Base-by-base conservation (phyloP, 2,113 vertebrate species). In the Hiodon alosoides region DNA sequence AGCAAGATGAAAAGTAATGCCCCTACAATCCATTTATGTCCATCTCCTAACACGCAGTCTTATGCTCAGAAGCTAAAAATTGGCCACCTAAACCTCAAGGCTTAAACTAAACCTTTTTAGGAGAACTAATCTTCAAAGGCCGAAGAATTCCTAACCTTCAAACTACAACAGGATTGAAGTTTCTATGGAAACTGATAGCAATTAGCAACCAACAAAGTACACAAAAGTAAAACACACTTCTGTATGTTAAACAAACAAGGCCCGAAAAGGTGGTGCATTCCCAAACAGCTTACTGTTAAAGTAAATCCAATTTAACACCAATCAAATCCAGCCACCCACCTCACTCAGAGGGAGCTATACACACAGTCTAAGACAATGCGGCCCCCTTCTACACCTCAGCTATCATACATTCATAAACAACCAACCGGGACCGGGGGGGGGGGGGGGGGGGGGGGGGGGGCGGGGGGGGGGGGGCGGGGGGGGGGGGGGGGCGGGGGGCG, bases 121-220 rank as follows among this genome's bases (percentile, higher is more conserved):
- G 80, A 60, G 73, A 81, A 81, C 78, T 88, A 87, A 89, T 88
- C 87, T 85, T 88, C 83, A 85, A 89, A 86, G 85, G 75, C 31
- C 76, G 74, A 72, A 73, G 50, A 80, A 85, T 83, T 84, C 78
- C 72, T 81, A 73, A 60, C 76, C 79, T 69, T 82, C 71, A 76
- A 70, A 69, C 78, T 76, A 71, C 71, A 80, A 78, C 72, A 61
- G 64, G 83, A 85, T 88, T 85, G 80, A 77, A 69, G 60, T 82
- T 80, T 81, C 75, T 80, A 72, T 66, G 79, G 78, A 69, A 77
- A 83, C 77, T 80, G 81, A 85, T 76, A 80, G 78, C 75, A 83
- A 90, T 85, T 83, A 81, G 69, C 69, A 80, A 84, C 81, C 71
- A 82, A 84, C 81, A 80, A 86, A 81, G 79, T 11, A 76, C 76